Evolutionary conservation across 2,113 vertebrate species (phyloP).

Genomic region (Cyprinodon brontotheroides): DNA sequence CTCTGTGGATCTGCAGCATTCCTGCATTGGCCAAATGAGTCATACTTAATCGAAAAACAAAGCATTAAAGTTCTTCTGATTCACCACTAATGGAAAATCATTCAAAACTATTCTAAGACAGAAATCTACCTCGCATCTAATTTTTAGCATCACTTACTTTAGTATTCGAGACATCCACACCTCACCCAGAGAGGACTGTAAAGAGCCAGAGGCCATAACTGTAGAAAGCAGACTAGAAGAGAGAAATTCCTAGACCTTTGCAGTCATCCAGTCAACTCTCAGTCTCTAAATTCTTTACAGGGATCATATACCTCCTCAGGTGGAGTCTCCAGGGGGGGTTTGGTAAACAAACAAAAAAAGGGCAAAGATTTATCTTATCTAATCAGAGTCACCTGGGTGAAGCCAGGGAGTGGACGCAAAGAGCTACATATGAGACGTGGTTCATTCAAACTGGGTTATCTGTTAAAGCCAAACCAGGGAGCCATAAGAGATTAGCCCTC

Average conservation of each 20-base stretch:
- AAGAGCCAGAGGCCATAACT: conserved; percentile 55
- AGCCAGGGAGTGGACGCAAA: conserved; percentile 5
- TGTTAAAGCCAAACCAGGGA: conserved; percentile 55
- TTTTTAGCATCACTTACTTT: conserved; percentile 58
- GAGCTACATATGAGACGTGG: neutral
- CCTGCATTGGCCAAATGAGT: neutral
- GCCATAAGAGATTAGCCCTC: conserved; percentile 63
- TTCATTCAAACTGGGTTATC: conserved; percentile 45
- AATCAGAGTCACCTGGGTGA: conserved; percentile 20
- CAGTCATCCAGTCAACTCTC: conserved; percentile 9
- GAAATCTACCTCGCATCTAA: neutral
- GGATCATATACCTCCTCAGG: conserved; percentile 26
- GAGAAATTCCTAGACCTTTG: neutral
- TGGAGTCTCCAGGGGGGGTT: conserved; percentile 22
- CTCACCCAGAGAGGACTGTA: conserved; percentile 50
- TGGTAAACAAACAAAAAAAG: conserved; percentile 32
- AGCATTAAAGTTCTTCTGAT: neutral
- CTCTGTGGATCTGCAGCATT: neutral
- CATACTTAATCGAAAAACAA: neutral
- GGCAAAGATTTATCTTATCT: conserved; percentile 53
- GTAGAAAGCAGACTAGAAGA: neutral
- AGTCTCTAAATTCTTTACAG: conserved; percentile 11
- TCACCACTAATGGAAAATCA: neutral
- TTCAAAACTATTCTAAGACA: neutral
- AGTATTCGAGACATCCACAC: conserved; percentile 59